Conservation (phyloP, 2,888 invertebrate genomes). For the Smittia aterrima region DNA sequence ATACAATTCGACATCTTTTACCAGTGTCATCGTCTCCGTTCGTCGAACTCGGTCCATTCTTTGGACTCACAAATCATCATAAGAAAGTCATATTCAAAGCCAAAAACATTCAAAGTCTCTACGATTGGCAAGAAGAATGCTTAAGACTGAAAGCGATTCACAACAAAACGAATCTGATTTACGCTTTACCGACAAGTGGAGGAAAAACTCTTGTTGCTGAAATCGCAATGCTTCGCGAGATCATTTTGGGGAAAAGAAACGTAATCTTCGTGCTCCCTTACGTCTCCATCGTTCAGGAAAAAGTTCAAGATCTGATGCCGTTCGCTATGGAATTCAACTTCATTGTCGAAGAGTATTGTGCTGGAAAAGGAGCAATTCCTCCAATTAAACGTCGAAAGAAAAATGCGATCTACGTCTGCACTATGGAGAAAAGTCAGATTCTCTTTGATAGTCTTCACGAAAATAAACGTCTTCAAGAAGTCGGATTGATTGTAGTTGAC, state of each 20-base stretch:
- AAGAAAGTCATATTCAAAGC: constrained; percentile 68
- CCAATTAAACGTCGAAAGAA: constrained; percentile 71
- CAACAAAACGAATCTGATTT: constrained; percentile 77
- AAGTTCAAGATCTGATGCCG: constrained; percentile 72
- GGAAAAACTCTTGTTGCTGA: constrained; percentile 98
- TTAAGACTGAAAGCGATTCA: constrained; percentile 72
- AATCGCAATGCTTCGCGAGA: constrained; percentile 83
- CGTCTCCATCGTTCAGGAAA: constrained; percentile 96
- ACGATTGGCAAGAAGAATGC: constrained; percentile 96
- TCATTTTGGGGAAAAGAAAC: constrained; percentile 77
- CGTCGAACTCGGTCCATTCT: constrained; percentile 60
- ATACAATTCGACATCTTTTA: too few species aligned
- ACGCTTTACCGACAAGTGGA: constrained; percentile 93
- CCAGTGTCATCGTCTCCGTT: constrained; percentile 38
- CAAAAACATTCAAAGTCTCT: constrained; percentile 76
- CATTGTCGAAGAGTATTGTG: constrained; percentile 93
- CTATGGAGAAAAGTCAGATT: constrained; percentile 90
- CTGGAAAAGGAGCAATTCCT: constrained; percentile 80
- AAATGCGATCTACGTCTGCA: constrained; percentile 82
- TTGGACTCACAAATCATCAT: constrained; percentile 73
- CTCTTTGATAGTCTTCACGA: constrained; percentile 85
- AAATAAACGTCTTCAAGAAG: constrained; percentile 65
- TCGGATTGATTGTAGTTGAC: constrained; percentile 82
- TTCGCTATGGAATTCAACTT: constrained; percentile 87
- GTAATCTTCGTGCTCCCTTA: constrained; percentile 89